Conservation (phyloP, 2,888 invertebrate genomes). For the Platynereis dumerilii region DNA sequence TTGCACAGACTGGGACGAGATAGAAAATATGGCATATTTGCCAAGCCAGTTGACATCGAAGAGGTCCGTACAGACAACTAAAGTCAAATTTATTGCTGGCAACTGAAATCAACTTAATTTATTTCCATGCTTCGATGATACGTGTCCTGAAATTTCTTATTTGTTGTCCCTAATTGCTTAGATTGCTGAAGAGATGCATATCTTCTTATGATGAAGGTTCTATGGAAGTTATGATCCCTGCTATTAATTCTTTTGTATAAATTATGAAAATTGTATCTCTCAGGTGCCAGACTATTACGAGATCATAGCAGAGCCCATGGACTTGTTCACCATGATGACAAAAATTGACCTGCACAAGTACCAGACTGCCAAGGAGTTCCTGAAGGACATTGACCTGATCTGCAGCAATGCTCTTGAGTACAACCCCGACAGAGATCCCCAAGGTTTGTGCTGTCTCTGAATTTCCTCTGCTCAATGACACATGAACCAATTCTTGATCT, state of each 20-base stretch:
- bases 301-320: slow-evolving; percentile 87
- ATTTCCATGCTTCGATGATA: no score
- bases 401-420: slow-evolving; percentile 87
- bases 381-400: slow-evolving; percentile 83
- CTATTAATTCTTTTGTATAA: no score
- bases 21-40: slow-evolving; percentile 81
- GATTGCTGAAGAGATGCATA: no score
- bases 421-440: slow-evolving; percentile 80
- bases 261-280: not conserved
- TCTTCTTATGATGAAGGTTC: no score
- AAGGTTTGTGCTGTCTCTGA: no score
- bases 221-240: no score
- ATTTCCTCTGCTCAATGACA: no score
- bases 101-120: no score
- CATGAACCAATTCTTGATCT: no score
- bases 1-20: slow-evolving; percentile 77
- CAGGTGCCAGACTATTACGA: slow-evolving; percentile 84
- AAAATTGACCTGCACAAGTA: slow-evolving; percentile 88
- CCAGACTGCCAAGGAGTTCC: slow-evolving; percentile 82
- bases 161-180: no score
- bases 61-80: slow-evolving; percentile 72
- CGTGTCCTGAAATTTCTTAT: no score
- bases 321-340: slow-evolving; percentile 89
- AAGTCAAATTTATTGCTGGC: not conserved
- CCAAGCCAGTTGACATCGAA: slow-evolving; percentile 84